Evolutionary conservation across 2,888 invertebrate genomes (phyloP).

Genomic region (Acleris laterana): DNA sequence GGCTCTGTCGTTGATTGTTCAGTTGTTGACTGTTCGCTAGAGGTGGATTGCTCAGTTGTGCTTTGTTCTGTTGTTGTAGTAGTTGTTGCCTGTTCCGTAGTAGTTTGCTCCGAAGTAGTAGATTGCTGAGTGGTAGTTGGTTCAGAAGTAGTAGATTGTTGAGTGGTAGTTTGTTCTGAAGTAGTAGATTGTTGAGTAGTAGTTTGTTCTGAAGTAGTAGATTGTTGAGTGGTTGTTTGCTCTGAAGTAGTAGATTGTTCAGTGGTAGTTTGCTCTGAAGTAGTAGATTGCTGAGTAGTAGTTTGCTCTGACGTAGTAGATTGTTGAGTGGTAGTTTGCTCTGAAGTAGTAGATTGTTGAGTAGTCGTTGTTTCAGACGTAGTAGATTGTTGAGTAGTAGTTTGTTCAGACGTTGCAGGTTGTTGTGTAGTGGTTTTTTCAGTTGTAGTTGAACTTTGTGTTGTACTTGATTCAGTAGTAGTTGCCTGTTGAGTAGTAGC

Average conservation of each 20-base stretch:
- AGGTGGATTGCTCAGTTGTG: slow-evolving; percentile 44
- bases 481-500: slow-evolving; percentile 31
- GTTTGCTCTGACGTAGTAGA: slow-evolving; percentile 20
- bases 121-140: slow-evolving; percentile 44
- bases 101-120: slow-evolving; percentile 38
- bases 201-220: slow-evolving; percentile 34
- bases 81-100: slow-evolving; percentile 40
- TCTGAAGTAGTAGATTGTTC: slow-evolving; percentile 35
- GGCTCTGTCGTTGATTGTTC: slow-evolving; percentile 33
- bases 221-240: slow-evolving; percentile 26
- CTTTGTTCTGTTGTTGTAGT: slow-evolving; percentile 39
- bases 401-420: slow-evolving; percentile 44
- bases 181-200: slow-evolving; percentile 46
- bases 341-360: slow-evolving; percentile 46
- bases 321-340: slow-evolving; percentile 40
- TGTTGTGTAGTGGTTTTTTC: slow-evolving; percentile 38
- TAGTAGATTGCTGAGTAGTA: slow-evolving; percentile 27
- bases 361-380: slow-evolving; percentile 43
- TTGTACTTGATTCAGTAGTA: slow-evolving; percentile 39
- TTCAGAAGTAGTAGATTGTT: slow-evolving; percentile 42
- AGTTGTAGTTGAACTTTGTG: slow-evolving; percentile 16
- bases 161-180: slow-evolving; percentile 38
- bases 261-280: slow-evolving; percentile 40
- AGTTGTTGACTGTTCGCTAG: slow-evolving; percentile 41
- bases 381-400: slow-evolving; percentile 42